These are phyloP conservation scores for Eudyptes chrysolophus DNA, from an alignment of 2,113 vertebrate genomes.

Conservation along the genomic window DNA sequence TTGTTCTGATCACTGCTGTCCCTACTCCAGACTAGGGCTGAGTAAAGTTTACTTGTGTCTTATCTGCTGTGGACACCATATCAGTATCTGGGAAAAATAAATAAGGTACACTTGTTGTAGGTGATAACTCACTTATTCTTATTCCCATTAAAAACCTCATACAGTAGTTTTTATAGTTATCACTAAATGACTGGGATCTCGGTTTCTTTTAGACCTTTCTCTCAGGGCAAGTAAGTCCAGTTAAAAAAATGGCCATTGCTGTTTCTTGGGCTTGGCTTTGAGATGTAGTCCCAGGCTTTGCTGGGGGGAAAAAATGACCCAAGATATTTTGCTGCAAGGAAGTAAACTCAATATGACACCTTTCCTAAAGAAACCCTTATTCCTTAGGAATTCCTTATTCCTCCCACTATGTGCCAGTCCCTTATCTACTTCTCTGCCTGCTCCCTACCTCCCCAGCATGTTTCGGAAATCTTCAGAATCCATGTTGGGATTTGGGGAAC, in stretches of 20 bases:
- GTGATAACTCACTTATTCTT: background rate
- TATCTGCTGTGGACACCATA: background rate
- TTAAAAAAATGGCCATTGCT: background rate
- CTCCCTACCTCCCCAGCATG: background rate
- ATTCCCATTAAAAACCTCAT: background rate
- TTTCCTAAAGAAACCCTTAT: background rate
- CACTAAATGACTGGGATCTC: background rate
- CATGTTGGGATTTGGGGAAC: background rate
- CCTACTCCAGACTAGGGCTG: background rate
- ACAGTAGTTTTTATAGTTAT: background rate
- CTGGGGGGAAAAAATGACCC: fast-evolving
- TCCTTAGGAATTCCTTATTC: background rate
- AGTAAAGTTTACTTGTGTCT: background rate
- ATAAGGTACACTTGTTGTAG: background rate
- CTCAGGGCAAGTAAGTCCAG: background rate
- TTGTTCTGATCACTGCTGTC: background rate
- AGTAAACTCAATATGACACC: background rate
- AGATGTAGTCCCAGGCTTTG: background rate
- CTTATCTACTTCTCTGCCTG: background rate
- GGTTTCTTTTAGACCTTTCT: background rate
- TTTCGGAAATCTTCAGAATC: background rate
- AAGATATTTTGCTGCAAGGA: background rate
- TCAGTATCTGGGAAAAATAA: background rate
- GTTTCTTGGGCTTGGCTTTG: background rate
- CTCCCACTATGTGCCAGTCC: background rate